A percentile compares a stretch with the other conserved stretches of the same genome.
Conservation (phyloP, 2,113 vertebrate species). For the Dendropsophus ebraccatus region DNA sequence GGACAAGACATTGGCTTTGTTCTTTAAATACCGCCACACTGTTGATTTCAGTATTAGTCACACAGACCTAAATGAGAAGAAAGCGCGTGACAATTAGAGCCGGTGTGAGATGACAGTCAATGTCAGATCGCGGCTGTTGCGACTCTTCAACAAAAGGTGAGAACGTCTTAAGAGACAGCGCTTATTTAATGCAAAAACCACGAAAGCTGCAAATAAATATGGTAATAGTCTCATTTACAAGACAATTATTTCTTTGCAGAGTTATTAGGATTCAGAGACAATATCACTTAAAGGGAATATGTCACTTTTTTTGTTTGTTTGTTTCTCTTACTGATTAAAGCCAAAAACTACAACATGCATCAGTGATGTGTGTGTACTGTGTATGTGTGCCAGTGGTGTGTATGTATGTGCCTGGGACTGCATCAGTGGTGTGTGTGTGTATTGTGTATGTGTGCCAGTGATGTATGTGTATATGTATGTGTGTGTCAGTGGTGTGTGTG, state of each 20-base stretch:
- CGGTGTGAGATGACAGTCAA: background rate
- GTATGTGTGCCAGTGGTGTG: too few species aligned
- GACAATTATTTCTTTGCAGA: background rate
- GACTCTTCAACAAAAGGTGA: background rate
- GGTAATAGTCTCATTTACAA: background rate
- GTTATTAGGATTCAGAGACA: background rate
- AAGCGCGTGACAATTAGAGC: background rate
- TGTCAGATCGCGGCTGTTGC: background rate
- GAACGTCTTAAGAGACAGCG: background rate
- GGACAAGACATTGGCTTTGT: background rate
- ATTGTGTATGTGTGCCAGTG: too few species aligned
- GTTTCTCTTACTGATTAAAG: too few species aligned
- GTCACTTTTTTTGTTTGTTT: too few species aligned
- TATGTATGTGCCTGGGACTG: too few species aligned
- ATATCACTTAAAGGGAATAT: too few species aligned
- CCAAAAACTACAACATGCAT: too few species aligned
- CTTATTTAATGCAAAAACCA: background rate
- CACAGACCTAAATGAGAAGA: background rate
- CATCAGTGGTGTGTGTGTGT: too few species aligned
- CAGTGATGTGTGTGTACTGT: too few species aligned
- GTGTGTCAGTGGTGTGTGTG: too few species aligned
- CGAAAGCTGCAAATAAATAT: background rate
- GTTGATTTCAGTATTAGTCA: background rate
- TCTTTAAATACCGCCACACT: background rate
- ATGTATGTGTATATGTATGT: too few species aligned